phyloP scores from a whole-genome alignment of 2,797 vertebrate species.

The Trachurus trachurus region DNA sequence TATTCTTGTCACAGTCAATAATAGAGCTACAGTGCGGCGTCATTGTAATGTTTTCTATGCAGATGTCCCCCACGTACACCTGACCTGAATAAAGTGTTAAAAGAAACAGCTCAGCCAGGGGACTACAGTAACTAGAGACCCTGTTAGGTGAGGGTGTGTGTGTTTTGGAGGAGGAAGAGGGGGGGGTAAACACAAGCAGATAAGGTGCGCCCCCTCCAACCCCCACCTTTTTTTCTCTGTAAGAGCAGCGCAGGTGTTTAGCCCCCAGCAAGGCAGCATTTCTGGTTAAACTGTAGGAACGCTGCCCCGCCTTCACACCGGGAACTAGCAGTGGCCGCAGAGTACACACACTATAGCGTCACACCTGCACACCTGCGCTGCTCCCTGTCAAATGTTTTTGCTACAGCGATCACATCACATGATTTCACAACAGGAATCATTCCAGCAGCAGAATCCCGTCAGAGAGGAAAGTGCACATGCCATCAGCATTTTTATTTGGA shows the following conservation, averaged over 20 bases:
- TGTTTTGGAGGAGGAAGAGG: too few species aligned
- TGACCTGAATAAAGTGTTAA: constrained; percentile 70
- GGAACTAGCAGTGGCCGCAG: constrained; percentile 66
- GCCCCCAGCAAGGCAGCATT: constrained; percentile 82
- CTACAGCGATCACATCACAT: constrained; percentile 47
- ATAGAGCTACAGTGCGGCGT: constrained; percentile 60
- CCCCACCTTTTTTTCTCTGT: constrained; percentile 30
- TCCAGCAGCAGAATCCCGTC: constrained; percentile 4
- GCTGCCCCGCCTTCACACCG: constrained; percentile 73
- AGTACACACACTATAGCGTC: constrained; percentile 69
- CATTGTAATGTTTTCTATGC: constrained; percentile 79
- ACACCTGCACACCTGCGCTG: constrained; percentile 73
- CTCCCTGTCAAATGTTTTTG: constrained; percentile 25
- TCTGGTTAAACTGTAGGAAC: constrained; percentile 83
- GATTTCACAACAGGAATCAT: constrained; percentile 69
- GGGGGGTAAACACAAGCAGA: too few species aligned
- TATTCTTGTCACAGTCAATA: constrained; percentile 71
- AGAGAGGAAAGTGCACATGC: constrained; percentile 28
- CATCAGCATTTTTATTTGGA: constrained; percentile 21
- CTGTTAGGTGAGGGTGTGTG: constrained; percentile 47
- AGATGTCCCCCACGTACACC: constrained; percentile 65
- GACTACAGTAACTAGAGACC: constrained; percentile 77
- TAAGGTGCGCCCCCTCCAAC: not conserved
- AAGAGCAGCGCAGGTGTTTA: constrained; percentile 82
- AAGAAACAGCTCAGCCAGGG: constrained; percentile 63